Evolutionary conservation across 2,888 invertebrate species (phyloP).

Genomic region (Cephus runcator): DNA sequence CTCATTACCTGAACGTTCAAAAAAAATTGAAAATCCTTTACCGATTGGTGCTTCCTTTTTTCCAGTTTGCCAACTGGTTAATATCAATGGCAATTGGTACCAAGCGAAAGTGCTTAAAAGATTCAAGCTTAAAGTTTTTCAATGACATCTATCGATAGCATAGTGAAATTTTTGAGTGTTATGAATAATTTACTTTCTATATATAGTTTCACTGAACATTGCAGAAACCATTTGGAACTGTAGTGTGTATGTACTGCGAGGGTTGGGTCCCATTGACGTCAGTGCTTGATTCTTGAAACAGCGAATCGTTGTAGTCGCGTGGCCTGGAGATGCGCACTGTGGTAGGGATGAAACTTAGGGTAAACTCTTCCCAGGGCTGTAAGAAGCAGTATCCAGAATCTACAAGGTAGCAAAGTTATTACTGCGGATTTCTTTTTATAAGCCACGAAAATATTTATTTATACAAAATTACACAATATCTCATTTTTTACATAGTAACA

Average conservation of each 20-base stretch:
- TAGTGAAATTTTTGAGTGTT: not conserved
- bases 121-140: not conserved
- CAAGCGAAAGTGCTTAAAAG: not conserved
- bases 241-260: not conserved
- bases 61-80: not conserved
- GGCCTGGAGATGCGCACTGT: not conserved
- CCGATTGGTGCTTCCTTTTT: not conserved
- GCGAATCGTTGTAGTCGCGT: not conserved
- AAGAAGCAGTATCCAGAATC: not conserved
- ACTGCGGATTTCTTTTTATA: not conserved
- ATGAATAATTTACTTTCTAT: conserved; percentile 35
- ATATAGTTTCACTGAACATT: not conserved
- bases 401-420: not conserved
- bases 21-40: not conserved
- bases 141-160: not conserved
- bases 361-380: not conserved
- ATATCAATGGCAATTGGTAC: not conserved
- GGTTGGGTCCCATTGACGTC: conserved; percentile 40
- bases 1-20: not conserved
- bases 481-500: not conserved
- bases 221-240: not conserved
- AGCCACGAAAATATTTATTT: not conserved
- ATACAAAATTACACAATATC: not conserved
- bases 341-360: not conserved
- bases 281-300: conserved; percentile 35